phyloP scores from a whole-genome alignment of 2,888 invertebrate species.

The Oscheius sp. region DNA sequence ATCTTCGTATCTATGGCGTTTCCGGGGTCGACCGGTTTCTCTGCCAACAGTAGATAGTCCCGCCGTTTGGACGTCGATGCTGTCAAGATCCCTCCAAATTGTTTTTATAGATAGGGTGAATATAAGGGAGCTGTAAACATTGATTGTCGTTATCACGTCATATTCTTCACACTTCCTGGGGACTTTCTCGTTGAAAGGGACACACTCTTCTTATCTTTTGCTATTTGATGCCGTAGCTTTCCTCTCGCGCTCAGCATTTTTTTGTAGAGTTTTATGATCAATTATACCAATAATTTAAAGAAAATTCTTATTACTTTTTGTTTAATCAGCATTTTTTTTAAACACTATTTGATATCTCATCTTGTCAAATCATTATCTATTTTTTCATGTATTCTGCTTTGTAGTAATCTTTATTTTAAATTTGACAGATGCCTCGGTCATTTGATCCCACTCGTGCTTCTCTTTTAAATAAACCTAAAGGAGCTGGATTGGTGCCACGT shows the following conservation, averaged over 20 bases:
- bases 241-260: background rate
- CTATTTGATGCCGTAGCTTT: background rate
- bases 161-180: background rate
- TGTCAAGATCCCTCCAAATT: background rate
- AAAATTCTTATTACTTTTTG: too few species aligned
- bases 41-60: too few species aligned
- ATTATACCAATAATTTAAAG: too few species aligned
- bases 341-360: background rate
- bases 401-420: background rate
- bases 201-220: background rate
- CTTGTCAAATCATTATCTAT: background rate
- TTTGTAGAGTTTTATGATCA: too few species aligned
- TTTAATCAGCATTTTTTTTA: too few species aligned
- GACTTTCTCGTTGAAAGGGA: background rate
- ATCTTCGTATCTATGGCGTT: background rate
- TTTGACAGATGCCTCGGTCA: slow-evolving; percentile 42
- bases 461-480: slow-evolving; percentile 29
- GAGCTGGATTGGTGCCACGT: slow-evolving; percentile 9
- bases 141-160: slow-evolving; percentile 17
- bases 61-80: background rate
- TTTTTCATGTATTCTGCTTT: background rate
- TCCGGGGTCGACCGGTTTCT: background rate
- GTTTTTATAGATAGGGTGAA: background rate
- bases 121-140: too few species aligned
- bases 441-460: slow-evolving; percentile 39